Conservation (phyloP, 2,888 invertebrate genomes). For the Polylopha cassiicola region DNA sequence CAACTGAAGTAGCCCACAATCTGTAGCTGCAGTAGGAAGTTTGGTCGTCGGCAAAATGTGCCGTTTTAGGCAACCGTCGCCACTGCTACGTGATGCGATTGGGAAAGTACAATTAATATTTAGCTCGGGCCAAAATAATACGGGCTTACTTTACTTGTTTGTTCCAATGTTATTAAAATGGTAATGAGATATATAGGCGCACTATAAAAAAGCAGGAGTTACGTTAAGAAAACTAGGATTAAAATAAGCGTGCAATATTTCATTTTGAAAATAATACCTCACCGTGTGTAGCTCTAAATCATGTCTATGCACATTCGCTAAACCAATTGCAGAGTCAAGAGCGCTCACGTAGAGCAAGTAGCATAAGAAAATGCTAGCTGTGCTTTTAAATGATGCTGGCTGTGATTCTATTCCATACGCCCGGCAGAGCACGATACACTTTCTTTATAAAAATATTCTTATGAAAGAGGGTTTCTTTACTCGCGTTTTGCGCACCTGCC, state of each 20-base stretch:
- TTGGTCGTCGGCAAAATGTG: constrained; percentile 50
- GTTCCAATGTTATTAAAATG: too few species aligned
- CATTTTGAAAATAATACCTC: too few species aligned
- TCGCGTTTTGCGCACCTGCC: constrained; percentile 57
- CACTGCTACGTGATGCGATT: constrained; percentile 46
- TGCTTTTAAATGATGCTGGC: constrained; percentile 47
- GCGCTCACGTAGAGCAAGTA: constrained; percentile 2
- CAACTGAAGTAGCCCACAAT: constrained; percentile 30
- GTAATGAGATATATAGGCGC: too few species aligned
- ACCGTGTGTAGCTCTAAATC: too few species aligned
- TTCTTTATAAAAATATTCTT: constrained; percentile 58
- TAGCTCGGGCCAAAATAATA: constrained; percentile 1
- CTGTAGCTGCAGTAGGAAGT: constrained; percentile 36
- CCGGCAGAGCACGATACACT: constrained; percentile 34
- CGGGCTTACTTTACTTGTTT: too few species aligned
- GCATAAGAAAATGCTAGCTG: constrained; percentile 25
- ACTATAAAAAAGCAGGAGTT: too few species aligned
- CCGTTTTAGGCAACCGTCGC: constrained; percentile 41
- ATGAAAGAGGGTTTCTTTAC: constrained; percentile 51
- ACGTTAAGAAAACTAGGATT: too few species aligned
- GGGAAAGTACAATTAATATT: constrained; percentile 45
- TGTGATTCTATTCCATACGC: constrained; percentile 43
- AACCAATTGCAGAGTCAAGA: constrained; percentile 10
- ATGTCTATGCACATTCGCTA: constrained; percentile 2
- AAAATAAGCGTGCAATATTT: too few species aligned